Percentiles rank a stretch among this genome's conserved stretches.
Conservation (phyloP, 2,888 invertebrate genomes). For the Lasius platythorax region DNA sequence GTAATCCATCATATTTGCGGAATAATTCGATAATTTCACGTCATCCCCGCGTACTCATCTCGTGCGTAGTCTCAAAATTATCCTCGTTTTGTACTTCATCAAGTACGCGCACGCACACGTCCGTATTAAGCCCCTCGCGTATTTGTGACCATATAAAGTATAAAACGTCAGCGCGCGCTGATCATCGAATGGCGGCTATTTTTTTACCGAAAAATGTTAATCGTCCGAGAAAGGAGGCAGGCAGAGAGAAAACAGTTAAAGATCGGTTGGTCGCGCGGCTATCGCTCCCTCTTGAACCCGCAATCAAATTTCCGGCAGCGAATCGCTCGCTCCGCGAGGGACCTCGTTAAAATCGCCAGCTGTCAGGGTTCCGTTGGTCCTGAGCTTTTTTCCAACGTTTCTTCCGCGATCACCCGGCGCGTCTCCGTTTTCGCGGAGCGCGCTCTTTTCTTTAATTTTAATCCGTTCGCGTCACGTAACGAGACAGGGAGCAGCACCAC, state of each 20-base stretch:
- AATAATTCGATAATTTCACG: neutral
- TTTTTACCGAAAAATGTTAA: slow-evolving; percentile 35
- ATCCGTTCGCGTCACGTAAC: slow-evolving; percentile 10
- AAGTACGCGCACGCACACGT: neutral
- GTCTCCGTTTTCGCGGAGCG: neutral
- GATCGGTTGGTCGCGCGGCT: neutral
- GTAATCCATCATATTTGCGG: neutral
- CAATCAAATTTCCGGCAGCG: slow-evolving; percentile 15
- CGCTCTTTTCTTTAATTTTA: slow-evolving; percentile 7
- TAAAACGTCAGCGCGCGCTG: neutral
- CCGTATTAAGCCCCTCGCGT: neutral
- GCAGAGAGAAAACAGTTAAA: slow-evolving; percentile 20
- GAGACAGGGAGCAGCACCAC: neutral
- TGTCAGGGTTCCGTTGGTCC: slow-evolving; percentile 8
- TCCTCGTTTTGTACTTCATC: neutral
- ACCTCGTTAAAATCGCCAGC: slow-evolving; percentile 33
- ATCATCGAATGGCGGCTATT: neutral
- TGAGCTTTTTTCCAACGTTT: neutral
- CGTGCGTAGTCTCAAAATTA: neutral
- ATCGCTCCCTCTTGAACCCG: neutral
- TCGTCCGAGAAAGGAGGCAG: neutral
- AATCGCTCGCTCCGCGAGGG: neutral
- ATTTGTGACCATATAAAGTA: slow-evolving; percentile 7
- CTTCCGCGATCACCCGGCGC: neutral
- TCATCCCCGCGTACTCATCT: neutral